Base-by-base conservation (phyloP, 2,797 vertebrate species). In the Acrossocheilus fasciatus region DNA sequence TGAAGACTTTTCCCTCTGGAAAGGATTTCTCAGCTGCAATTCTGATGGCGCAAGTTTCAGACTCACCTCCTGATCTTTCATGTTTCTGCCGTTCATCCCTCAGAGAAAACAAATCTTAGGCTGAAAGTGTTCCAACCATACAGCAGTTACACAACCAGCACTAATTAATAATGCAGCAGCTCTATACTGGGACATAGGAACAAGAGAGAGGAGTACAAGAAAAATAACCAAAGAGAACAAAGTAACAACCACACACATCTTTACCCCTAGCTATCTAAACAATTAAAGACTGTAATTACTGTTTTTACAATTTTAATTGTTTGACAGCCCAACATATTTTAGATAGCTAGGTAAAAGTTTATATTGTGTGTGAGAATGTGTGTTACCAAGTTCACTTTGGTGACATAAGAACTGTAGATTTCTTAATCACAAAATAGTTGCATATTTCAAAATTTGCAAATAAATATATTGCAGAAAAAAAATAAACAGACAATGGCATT, bases 101-200 rank as follows among this genome's bases (percentile, higher is more conserved):
- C 45, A 23, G 69, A 81, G 34, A 66, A 69, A 76, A 85, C 66
- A 15, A 76, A 78, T 47, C 59, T 87, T 80, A 50, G 52, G 77
- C 52, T 79, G 70, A 69, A 80, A 80, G 72, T 43, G 54, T 75
- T 41, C 73, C 81, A 81, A 73, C 80, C 62, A 70, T 75, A 83
- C 80, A 69, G 83, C 62, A 39, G 86, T 87, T 89, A 90, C 41
- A 85, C 77, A 90, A 90, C 83, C 81, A 59, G 83, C 54, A 43
- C 82, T 90, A 72, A 90, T 90, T 78, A 90, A 90, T 90, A 90
- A 77, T 87, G 83, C 70, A 86, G 74, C 17, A n/a, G 69, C 54
- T 47, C 87, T 90, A 86, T 82, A 87, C 69, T 66, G 62, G 87
- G 64, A 70, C 50, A 34, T 59, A 50, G 54, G 82, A 85, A 70